These are phyloP conservation scores for Corticium candelabrum DNA, from an alignment of 37 sponge, comb jelly and placozoan species.

Conservation along the genomic window DNA sequence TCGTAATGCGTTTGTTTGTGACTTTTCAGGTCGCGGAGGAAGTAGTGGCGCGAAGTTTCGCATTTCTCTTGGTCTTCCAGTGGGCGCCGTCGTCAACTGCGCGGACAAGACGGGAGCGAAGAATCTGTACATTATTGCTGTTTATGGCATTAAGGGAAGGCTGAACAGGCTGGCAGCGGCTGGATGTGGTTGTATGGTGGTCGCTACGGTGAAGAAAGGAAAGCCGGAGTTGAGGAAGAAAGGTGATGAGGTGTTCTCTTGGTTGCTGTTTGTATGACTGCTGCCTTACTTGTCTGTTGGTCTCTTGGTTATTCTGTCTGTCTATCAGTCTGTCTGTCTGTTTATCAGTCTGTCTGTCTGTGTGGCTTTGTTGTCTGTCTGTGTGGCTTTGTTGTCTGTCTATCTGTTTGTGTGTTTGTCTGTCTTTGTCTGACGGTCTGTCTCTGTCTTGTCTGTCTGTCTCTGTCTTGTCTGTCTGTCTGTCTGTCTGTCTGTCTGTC, in stretches of 20 bases:
- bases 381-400: no score
- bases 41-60: slow-evolving; percentile 87
- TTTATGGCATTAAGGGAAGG: slow-evolving; percentile 85
- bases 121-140: slow-evolving; percentile 93
- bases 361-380: no score
- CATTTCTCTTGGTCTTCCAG: slow-evolving; percentile 90
- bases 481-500: no score
- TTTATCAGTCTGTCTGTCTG: no score
- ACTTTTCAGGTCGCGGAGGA: slow-evolving; percentile 60
- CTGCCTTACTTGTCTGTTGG: no score
- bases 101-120: slow-evolving; percentile 99
- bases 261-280: background rate
- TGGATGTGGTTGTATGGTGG: slow-evolving; percentile 79
- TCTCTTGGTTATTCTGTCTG: no score
- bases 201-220: slow-evolving; percentile 98
- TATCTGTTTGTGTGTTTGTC: no score
- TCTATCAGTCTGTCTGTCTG: no score
- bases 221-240: slow-evolving; percentile 99
- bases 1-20: background rate
- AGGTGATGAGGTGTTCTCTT: slow-evolving; percentile 35
- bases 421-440: no score
- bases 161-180: slow-evolving; percentile 93
- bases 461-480: no score
- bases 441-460: no score
- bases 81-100: slow-evolving; percentile 97